These are phyloP conservation scores for Eurystomus glaucurus DNA, from an alignment of 2,797 vertebrate species.

Conservation along the genomic window DNA sequence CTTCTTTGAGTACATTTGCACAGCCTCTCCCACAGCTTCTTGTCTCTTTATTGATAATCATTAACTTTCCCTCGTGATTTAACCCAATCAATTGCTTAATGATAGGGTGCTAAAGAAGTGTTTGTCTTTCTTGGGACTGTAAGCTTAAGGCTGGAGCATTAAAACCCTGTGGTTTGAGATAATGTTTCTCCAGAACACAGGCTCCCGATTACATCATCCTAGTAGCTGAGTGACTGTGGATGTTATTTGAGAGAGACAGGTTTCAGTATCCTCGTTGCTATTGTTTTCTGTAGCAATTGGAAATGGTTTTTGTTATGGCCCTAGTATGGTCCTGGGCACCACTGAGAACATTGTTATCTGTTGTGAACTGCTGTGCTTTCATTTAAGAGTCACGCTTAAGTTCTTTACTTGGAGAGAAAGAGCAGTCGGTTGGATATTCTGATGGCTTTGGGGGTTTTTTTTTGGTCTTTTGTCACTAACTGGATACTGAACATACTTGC, in stretches of 20 bases:
- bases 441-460: background rate
- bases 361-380: background rate
- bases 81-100: background rate
- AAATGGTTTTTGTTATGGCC: background rate
- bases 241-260: background rate
- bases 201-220: background rate
- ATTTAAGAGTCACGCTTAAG: background rate
- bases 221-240: fast-evolving
- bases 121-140: background rate
- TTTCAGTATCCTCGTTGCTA: background rate
- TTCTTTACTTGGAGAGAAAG: background rate
- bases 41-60: background rate
- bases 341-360: background rate
- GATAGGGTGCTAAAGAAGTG: background rate
- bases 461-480: background rate
- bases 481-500: background rate
- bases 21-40: background rate
- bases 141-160: background rate
- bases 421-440: background rate
- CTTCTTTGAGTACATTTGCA: background rate
- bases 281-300: background rate
- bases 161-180: background rate
- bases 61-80: background rate
- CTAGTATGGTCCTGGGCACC: background rate
- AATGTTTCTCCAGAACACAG: background rate